Evolutionary conservation across 2,113 vertebrate species (phyloP).

Genomic region (Bubo bubo): DNA sequence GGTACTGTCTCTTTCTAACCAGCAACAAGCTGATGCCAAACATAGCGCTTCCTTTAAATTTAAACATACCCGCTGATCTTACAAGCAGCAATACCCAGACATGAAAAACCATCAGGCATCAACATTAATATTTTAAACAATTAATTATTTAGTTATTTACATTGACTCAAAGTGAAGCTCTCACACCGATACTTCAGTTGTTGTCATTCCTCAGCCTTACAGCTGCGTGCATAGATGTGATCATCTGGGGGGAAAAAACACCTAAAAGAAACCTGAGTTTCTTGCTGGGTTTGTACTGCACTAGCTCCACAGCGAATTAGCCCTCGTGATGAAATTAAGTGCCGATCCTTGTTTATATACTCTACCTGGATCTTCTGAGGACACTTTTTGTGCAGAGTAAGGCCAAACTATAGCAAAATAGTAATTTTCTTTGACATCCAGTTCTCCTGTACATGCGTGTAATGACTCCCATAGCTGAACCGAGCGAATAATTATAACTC

Average conservation of each 20-base stretch:
- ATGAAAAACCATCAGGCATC: not conserved
- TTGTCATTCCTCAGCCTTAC: not conserved
- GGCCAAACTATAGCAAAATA: not conserved
- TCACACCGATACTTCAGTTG: accelerated
- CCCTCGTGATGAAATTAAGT: not conserved
- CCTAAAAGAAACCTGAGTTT: accelerated
- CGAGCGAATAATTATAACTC: not conserved
- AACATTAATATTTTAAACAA: not conserved
- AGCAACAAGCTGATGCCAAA: not conserved
- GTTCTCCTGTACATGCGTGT: not conserved
- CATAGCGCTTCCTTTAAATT: not conserved
- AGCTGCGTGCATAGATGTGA: accelerated
- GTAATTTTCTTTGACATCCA: not conserved
- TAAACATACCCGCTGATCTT: not conserved
- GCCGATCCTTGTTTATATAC: not conserved
- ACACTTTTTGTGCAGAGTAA: not conserved
- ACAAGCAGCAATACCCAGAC: not conserved
- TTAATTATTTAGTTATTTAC: not conserved
- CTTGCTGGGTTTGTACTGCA: not conserved
- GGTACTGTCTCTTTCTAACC: not conserved
- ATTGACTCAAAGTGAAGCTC: not conserved
- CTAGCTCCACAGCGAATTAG: not conserved
- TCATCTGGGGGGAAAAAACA: not conserved
- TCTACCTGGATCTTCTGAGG: not conserved
- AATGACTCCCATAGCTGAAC: not conserved